These are phyloP conservation scores for Neogobius melanostomus DNA, from an alignment of 2,113 vertebrate species.

Conservation along the genomic window DNA sequence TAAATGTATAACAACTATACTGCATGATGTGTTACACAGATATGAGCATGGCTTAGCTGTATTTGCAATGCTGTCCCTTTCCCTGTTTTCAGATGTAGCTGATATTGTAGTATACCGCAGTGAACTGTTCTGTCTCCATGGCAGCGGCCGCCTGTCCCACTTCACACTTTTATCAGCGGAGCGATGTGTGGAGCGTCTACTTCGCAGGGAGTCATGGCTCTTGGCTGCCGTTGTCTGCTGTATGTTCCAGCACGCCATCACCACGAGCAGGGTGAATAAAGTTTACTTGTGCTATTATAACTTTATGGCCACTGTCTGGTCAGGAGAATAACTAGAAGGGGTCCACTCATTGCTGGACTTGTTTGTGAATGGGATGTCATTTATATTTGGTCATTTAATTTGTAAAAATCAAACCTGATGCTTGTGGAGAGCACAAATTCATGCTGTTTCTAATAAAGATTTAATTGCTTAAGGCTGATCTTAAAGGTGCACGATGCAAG, in stretches of 20 bases:
- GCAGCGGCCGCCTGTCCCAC: conserved; percentile 85
- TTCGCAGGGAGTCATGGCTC: conserved; percentile 85
- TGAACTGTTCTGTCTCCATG: conserved; percentile 91
- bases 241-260: conserved; percentile 86
- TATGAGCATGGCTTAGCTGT: neutral
- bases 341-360: no score
- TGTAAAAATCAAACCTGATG: no score
- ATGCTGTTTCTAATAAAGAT: no score
- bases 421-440: no score
- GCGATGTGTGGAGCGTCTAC: conserved; percentile 89
- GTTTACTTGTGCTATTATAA: neutral
- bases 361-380: no score
- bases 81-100: conserved; percentile 79
- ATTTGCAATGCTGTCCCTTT: neutral
- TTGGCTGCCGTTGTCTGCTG: conserved; percentile 85
- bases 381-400: no score
- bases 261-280: conserved; percentile 81
- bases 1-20: neutral
- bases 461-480: no score
- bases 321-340: no score
- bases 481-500: no score
- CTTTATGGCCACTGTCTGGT: neutral
- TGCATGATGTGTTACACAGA: neutral
- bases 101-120: conserved; percentile 86
- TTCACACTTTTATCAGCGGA: conserved; percentile 87